Evolutionary conservation across 2,113 vertebrate genomes (phyloP).

Genomic region (Entosphenus tridentatus): DNA sequence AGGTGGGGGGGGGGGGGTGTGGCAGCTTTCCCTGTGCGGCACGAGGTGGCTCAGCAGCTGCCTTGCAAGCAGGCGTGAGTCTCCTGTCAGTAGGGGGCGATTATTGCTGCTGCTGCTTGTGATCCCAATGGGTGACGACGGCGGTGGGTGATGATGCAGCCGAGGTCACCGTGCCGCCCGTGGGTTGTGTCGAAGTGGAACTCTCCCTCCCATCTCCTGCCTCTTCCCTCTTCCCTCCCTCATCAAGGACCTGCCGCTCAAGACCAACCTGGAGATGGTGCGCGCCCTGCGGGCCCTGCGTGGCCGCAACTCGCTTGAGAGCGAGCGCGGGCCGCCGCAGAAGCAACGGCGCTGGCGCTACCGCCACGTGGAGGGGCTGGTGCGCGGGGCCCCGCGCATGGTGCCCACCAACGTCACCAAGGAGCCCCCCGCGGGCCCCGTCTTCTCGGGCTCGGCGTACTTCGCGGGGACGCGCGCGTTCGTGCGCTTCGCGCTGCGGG

Average conservation of each 20-base stretch:
- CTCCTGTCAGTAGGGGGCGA: too few species aligned
- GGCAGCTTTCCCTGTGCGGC: too few species aligned
- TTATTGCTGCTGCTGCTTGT: too few species aligned
- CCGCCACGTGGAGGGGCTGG: slow-evolving; percentile 19
- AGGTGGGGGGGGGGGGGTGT: too few species aligned
- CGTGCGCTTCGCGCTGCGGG: slow-evolving; percentile 29
- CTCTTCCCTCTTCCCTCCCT: too few species aligned
- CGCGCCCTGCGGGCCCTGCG: slow-evolving; percentile 27
- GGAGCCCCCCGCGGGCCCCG: slow-evolving; percentile 26
- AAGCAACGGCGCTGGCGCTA: slow-evolving; percentile 41
- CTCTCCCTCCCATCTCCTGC: too few species aligned
- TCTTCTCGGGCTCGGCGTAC: slow-evolving; percentile 57
- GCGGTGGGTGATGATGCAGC: too few species aligned
- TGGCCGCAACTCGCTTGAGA: slow-evolving; percentile 53
- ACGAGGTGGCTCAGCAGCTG: too few species aligned
- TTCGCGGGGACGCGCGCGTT: slow-evolving; percentile 40
- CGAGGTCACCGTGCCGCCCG: too few species aligned
- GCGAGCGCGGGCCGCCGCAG: slow-evolving; percentile 18
- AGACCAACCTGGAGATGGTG: slow-evolving; percentile 59
- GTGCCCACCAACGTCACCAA: slow-evolving; percentile 16
- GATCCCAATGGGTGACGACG: too few species aligned
- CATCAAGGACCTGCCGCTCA: slow-evolving; percentile 48
- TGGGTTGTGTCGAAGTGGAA: too few species aligned
- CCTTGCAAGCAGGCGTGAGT: too few species aligned
- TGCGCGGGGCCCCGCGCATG: not conserved